A percentile compares a stretch with the other conserved stretches of the same genome.
Conservation (phyloP, 2,797 vertebrate genomes). For the Etheostoma nigrum region DNA sequence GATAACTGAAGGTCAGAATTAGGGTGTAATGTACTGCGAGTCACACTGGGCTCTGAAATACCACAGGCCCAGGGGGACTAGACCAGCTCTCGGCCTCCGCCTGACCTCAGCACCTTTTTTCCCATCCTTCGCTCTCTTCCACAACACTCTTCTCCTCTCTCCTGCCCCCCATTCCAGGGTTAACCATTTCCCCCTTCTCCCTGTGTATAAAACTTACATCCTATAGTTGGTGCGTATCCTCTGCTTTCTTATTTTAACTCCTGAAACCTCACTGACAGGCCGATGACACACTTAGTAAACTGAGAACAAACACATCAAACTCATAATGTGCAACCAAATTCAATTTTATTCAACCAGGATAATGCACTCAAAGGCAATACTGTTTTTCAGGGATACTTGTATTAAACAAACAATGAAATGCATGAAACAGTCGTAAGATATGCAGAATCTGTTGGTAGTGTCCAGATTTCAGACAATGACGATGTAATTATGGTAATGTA, state of each 20-base stretch:
- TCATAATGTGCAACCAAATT: not conserved
- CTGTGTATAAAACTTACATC: not conserved
- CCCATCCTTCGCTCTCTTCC: conserved; percentile 12
- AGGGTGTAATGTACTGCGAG: conserved; percentile 51
- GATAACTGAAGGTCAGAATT: conserved; percentile 74
- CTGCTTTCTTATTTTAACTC: not conserved
- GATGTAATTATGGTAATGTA: not conserved
- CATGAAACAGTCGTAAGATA: not conserved
- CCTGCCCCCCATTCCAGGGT: not conserved
- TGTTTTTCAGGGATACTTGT: not conserved
- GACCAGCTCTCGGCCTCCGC: conserved; percentile 43
- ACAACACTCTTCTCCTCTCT: conserved; percentile 11
- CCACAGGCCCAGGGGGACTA: conserved; percentile 57
- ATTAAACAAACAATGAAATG: not conserved
- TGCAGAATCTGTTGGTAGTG: not conserved
- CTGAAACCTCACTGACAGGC: not conserved
- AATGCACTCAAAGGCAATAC: not conserved
- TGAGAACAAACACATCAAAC: not conserved
- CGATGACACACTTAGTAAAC: not conserved
- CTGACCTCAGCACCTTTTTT: conserved; percentile 58
- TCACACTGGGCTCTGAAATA: conserved; percentile 78
- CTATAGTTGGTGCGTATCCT: not conserved
- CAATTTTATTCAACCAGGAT: not conserved
- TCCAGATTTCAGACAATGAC: not conserved
- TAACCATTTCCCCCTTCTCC: not conserved